A percentile compares a stretch with the other conserved stretches of the same genome.
Conservation (phyloP, 2,888 invertebrate genomes). For the Hipparchia sbordonii region DNA sequence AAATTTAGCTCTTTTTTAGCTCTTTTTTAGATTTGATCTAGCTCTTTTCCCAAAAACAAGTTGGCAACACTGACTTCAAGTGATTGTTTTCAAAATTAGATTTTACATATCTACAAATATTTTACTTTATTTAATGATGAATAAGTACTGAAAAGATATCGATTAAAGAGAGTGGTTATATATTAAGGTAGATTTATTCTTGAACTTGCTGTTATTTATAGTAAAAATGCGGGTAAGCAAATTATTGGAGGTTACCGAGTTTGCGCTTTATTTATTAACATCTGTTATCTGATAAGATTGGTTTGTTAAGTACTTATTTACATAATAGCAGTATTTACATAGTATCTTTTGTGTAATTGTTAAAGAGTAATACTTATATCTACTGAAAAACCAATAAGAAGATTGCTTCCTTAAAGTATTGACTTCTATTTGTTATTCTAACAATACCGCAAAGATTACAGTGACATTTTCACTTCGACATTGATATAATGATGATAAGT, state of each 20-base stretch:
- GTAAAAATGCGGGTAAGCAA: conserved; percentile 51
- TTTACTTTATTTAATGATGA: not conserved
- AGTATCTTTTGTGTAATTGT: too few species aligned
- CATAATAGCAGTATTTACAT: not conserved
- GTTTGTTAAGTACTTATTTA: not conserved
- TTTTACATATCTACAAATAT: not conserved
- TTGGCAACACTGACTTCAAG: too few species aligned
- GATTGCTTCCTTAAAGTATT: too few species aligned
- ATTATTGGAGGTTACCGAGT: not conserved
- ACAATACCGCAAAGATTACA: too few species aligned
- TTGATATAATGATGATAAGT: too few species aligned
- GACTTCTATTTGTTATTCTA: too few species aligned
- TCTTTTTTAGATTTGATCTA: too few species aligned
- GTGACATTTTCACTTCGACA: too few species aligned
- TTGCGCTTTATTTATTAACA: conserved; percentile 4
- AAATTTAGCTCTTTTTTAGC: too few species aligned
- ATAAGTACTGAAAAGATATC: conserved; percentile 1
- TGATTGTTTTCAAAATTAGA: not conserved
- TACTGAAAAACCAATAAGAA: too few species aligned
- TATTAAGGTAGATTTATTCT: conserved; percentile 25
- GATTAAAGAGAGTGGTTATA: not conserved
- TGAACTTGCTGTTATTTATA: conserved; percentile 15
- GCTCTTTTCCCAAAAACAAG: too few species aligned
- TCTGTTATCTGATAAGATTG: conserved; percentile 3
- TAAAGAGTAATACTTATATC: too few species aligned